Percentiles rank a stretch among this genome's conserved stretches.
Conservation (phyloP, 2,888 invertebrate species). For the Ophion obscuratus region DNA sequence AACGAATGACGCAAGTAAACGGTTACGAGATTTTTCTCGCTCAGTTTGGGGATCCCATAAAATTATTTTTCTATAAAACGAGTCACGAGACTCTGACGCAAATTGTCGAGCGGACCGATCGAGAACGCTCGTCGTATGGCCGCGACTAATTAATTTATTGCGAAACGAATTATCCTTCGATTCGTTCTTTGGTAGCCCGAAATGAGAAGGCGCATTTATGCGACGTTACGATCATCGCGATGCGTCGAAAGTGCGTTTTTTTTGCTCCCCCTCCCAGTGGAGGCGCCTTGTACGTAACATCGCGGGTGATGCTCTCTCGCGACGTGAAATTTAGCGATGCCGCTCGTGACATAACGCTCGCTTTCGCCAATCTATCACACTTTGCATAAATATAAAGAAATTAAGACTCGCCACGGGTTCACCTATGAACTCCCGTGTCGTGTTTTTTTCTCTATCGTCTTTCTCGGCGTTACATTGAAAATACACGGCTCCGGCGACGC, state of each 20-base stretch:
- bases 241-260: background rate
- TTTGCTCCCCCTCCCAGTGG: background rate
- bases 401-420: conserved; percentile 44
- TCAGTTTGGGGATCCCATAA: conserved; percentile 1
- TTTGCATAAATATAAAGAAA: conserved; percentile 72
- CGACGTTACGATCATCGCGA: too few species aligned
- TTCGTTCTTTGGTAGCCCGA: too few species aligned
- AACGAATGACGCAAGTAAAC: too few species aligned
- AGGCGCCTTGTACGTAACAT: background rate
- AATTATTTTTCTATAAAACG: background rate
- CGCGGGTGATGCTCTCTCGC: background rate
- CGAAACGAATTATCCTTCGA: conserved; percentile 3
- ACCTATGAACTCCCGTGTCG: conserved; percentile 62
- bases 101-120: background rate
- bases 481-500: too few species aligned
- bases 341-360: conserved; percentile 73
- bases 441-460: background rate
- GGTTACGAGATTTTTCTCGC: conserved; percentile 5
- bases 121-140: background rate
- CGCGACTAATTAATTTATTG: conserved; percentile 31
- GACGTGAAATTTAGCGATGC: conserved; percentile 29
- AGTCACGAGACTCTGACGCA: background rate
- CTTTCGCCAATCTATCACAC: conserved; percentile 78
- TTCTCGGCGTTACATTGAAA: background rate
- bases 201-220: too few species aligned